Evolutionary conservation across 2,113 vertebrate genomes (phyloP).

Genomic region (Vimba vimba): DNA sequence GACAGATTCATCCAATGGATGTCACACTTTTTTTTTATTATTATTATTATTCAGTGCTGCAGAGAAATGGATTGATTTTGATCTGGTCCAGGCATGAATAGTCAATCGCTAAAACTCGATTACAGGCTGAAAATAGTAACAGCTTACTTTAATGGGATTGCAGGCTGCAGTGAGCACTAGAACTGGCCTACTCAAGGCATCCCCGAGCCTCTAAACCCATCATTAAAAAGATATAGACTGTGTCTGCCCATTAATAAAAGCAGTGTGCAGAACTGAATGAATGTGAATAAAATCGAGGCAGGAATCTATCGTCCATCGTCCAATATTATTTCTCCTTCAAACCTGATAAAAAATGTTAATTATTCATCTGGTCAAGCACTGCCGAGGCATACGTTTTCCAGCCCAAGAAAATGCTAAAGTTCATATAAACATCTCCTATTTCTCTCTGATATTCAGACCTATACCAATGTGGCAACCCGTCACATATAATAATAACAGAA

Average conservation of each 20-base stretch:
- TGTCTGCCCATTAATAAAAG: neutral
- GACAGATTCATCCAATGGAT: neutral
- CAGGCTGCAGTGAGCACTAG: slow-evolving; percentile 62
- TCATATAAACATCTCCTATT: neutral
- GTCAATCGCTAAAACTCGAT: slow-evolving; percentile 83
- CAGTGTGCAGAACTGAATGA: slow-evolving; percentile 49
- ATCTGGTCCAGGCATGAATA: slow-evolving; percentile 75
- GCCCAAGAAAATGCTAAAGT: neutral
- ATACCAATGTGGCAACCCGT: neutral
- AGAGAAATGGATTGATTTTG: slow-evolving; percentile 45
- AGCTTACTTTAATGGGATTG: slow-evolving; percentile 90
- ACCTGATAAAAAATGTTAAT: neutral
- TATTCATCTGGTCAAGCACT: neutral
- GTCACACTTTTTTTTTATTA: neutral
- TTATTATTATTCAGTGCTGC: slow-evolving; percentile 10
- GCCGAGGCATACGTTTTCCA: neutral
- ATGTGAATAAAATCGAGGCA: slow-evolving; percentile 66
- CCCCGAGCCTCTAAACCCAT: slow-evolving; percentile 76
- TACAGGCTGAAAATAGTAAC: slow-evolving; percentile 86
- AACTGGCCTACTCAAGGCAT: slow-evolving; percentile 76
- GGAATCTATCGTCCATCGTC: neutral
- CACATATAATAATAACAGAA: neutral
- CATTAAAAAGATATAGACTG: slow-evolving; percentile 70
- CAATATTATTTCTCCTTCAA: slow-evolving; percentile 11
- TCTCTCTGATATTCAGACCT: neutral